Conservation (phyloP, 2,797 vertebrate species). For the Delichon dasypus region DNA sequence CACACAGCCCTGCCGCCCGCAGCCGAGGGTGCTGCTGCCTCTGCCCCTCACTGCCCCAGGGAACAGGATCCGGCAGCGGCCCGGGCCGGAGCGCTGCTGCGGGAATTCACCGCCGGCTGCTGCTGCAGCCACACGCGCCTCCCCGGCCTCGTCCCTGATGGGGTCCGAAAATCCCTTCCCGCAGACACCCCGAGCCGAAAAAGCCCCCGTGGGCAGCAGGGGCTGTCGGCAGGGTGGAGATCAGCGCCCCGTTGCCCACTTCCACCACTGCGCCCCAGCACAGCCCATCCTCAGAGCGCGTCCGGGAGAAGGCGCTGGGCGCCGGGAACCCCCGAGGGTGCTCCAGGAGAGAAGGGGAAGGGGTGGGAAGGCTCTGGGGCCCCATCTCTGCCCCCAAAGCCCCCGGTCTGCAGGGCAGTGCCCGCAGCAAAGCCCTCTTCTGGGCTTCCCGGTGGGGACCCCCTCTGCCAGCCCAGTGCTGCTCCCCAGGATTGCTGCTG, state of each 20-base stretch:
- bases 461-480: not conserved
- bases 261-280: not conserved
- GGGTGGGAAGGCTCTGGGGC: not conserved
- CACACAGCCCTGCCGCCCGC: not conserved
- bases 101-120: accelerated
- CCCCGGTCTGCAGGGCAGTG: accelerated
- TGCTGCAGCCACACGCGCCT: accelerated
- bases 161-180: accelerated
- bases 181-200: accelerated
- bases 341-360: not conserved
- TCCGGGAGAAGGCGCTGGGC: accelerated
- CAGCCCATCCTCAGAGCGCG: not conserved
- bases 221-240: not conserved
- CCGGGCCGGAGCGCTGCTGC: not conserved
- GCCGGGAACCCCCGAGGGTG: no score
- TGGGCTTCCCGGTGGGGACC: not conserved
- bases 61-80: not conserved
- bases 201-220: not conserved
- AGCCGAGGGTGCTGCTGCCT: not conserved
- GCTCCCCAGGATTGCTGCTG: conserved; percentile 58
- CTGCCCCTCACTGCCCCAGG: accelerated
- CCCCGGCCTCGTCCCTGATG: accelerated
- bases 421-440: not conserved
- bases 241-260: not conserved
- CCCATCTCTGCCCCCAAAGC: not conserved